phyloP scores from a whole-genome alignment of 2,888 invertebrate species.

The Apotomis turbidana region DNA sequence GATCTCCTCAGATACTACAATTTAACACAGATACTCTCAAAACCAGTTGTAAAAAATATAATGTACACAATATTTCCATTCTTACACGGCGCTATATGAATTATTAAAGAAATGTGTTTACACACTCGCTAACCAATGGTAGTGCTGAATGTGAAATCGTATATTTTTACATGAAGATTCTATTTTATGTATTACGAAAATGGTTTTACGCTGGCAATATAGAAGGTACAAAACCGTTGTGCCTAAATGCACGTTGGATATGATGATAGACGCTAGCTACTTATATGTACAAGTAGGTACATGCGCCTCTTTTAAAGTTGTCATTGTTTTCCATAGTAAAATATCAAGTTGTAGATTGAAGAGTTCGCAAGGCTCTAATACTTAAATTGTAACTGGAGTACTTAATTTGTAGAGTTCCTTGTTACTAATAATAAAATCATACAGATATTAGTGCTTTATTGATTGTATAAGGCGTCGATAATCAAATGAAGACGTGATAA shows the following conservation, averaged over 20 bases:
- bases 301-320: neutral
- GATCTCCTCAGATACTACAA: no score
- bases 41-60: neutral
- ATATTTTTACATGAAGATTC: slow-evolving; percentile 3
- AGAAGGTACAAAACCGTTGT: slow-evolving; percentile 34
- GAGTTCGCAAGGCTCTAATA: neutral
- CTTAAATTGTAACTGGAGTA: neutral
- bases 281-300: neutral
- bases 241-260: slow-evolving; percentile 1
- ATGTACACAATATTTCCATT: neutral
- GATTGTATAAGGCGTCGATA: neutral
- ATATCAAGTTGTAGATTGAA: neutral
- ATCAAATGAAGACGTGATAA: neutral
- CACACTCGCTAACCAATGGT: neutral
- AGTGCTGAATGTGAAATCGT: neutral
- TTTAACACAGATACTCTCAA: no score
- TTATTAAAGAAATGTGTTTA: neutral
- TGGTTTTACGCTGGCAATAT: slow-evolving; percentile 3
- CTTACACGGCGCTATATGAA: neutral
- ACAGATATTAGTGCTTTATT: neutral
- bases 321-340: neutral
- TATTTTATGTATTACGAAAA: neutral
- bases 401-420: neutral
- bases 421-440: neutral
- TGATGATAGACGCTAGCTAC: neutral